Base-by-base conservation (phyloP, 2,797 vertebrate species). In the Manis pentadactyla region DNA sequence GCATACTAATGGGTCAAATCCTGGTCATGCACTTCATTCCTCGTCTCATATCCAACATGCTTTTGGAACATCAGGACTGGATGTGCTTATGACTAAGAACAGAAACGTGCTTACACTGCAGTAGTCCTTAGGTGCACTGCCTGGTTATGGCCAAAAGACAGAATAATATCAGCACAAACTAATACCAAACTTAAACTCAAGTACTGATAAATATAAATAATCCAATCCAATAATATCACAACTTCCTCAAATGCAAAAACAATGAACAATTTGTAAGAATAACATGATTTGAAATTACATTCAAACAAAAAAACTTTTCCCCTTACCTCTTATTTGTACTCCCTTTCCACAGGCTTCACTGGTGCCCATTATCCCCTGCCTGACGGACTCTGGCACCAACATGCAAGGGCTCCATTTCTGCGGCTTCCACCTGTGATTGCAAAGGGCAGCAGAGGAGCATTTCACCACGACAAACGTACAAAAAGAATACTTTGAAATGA, bases 351-450 rank as follows among this genome's bases (percentile, higher is more conserved):
- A 99, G 0, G 98, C 93, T 88, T 99, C 99, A 3, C 55, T 98
- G 1, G 98, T 97, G 96, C 98, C 99, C 0, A 83, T 97, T 53
- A 98, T 94, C 88, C 98, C 98, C 83, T 99, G 99, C 29, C 98
- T 98, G 93, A 99, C 98, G 0, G 99, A 98, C 17, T 99, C 99
- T 0, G 99, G 99, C 73, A 99, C 99, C 92, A 99, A 97, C 53
- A 99, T 97, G 63, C 99, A 99, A 46, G 98, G 98, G 94, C 99
- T 98, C 99, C 99, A 99, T 96, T 98, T 99, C 90, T 99, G 99
- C 19, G 97, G 98, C 97, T 97, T 99, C 99, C 99, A 99, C 74
- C 99, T 99, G 95, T 39, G 49, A 92, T 37, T 8, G 94, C 49
- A 96, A 81, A 84, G 55, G 93, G 94, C 0, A 90, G 10, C 2